Evolutionary conservation across 30 jellyfish, hydroid and myxozoan species (phyloP), one percentile per base, ranked within the genome.

Genomic region (Aurelia sp.): DNA sequence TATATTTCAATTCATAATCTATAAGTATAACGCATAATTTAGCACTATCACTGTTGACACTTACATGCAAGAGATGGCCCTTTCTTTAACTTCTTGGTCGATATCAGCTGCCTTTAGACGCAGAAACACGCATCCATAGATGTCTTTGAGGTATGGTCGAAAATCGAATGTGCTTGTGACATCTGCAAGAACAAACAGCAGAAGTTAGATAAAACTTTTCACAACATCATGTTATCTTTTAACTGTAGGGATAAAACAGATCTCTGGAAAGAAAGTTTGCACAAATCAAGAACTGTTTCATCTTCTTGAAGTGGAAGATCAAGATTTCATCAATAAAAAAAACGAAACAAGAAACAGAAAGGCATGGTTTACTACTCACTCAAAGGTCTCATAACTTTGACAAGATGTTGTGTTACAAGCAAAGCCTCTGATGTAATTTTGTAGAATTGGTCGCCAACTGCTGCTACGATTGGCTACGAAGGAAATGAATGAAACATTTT

Each of bases 11-110:
- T 44, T 44, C 15, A 44, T 44, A 8, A 44, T 44, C 7, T 44
- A 8, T 16, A 44, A 3, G 55, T 2, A 44, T 44, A 0, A 8
- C 6, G 55, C 16, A 44, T 44, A 8, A 44, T 44, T 44, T 9
- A 44, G 15, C 8, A 8, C 15, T 44, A 12, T 44, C 67, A 27
- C 13, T n/a, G 17, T 3, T 7, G 72, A n/a, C 24, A 76, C 97
- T 63, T 50, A 93, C 98, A 93, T 93, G 97, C 98, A 93, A 10
- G 97, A 55, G 64, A 93, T 93, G 30, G 98, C 81, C 81, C 93
- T 76, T 76, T 93, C 98, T 79, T 93, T 93, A 8, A 93, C 96
- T 84, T 93, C 98, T 62, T 93, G 98, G 83, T 93, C 98, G 51
- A 93, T 93, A 72, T 93, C 98, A 51, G 98, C 97, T 0, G 98